These are phyloP conservation scores for Phaethon lepturus DNA, from an alignment of 2,113 vertebrate genomes.

Conservation along the genomic window DNA sequence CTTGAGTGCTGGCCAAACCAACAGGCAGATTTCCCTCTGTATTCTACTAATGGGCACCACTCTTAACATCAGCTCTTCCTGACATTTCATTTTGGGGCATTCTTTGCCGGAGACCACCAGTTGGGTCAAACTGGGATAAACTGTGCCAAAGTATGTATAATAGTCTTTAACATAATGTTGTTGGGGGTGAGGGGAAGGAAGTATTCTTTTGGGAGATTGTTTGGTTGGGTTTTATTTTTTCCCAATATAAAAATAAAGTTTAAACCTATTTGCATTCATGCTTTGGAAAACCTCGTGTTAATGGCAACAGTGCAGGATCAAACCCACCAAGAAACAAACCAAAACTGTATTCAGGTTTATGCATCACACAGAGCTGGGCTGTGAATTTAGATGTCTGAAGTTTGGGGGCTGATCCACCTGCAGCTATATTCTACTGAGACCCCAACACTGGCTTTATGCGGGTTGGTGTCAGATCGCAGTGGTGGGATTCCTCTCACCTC, in stretches of 20 bases:
- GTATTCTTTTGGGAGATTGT: not conserved
- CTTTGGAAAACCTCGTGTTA: not conserved
- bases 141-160: not conserved
- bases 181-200: accelerated
- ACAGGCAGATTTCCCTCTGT: not conserved
- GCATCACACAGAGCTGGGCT: not conserved
- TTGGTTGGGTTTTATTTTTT: not conserved
- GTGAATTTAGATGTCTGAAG: not conserved
- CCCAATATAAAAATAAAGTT: not conserved
- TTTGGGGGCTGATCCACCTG: not conserved
- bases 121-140: not conserved
- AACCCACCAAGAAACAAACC: not conserved
- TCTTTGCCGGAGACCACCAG: not conserved
- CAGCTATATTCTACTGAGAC: not conserved
- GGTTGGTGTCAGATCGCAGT: not conserved
- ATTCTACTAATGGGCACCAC: not conserved
- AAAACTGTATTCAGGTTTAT: not conserved
- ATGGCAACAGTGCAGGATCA: not conserved
- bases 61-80: not conserved
- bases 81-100: not conserved
- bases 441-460: not conserved
- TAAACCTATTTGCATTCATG: not conserved
- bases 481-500: not conserved
- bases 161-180: not conserved
- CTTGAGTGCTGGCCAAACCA: not conserved